Evolutionary conservation across 1,140 invertebrate species (phyloP), one percentile per base, ranked within the genome.

Genomic region (Drosophila cardini): DNA sequence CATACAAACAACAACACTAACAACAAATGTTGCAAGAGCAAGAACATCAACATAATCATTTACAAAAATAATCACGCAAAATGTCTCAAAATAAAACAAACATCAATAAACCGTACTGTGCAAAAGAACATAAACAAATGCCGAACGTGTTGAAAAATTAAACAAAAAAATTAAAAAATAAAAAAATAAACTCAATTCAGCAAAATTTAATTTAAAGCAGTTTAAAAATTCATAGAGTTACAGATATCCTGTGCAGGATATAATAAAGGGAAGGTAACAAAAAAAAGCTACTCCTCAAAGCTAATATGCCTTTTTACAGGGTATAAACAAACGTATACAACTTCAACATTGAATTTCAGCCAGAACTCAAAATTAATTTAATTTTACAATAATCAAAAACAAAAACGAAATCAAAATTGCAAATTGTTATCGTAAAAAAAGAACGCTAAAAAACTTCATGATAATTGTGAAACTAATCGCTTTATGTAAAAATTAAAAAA

Each of bases 11-110:
- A 32, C 46, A n/a, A 6, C 45, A 68, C 64, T 63, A 56, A 21
- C 11, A 73, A 78, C 67, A 69, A 55, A 46, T 56, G 60, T 42
- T 30, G 57, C 62, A 55, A 69, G 32, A 61, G 52, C 55, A 34
- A 68, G 30, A 65, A 68, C 21, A 42, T 11, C 42, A 65, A 38
- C 50, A 72, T 72, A 84, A 68, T 78, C 73, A 80, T 80, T 80
- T 85, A 71, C 81, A 86, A 73, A 80, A 74, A 85, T 85, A 73
- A 80, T 75, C 64, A 67, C 85, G 61, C 61, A 26, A 76, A 84
- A 77, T 74, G 76, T 36, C 58, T 50, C 45, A 63, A 86, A 78
- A 78, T 75, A 71, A 78, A 74, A 60, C 61, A 80, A 85, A 85
- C 67, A 85, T 78, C 72, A 77, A 84, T 74, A 81, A 84, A 80